Percentiles rank a stretch among this genome's conserved stretches.
These are phyloP conservation scores for Phortica okadai DNA, from an alignment of 2,888 invertebrate genomes.

Conservation along the genomic window DNA sequence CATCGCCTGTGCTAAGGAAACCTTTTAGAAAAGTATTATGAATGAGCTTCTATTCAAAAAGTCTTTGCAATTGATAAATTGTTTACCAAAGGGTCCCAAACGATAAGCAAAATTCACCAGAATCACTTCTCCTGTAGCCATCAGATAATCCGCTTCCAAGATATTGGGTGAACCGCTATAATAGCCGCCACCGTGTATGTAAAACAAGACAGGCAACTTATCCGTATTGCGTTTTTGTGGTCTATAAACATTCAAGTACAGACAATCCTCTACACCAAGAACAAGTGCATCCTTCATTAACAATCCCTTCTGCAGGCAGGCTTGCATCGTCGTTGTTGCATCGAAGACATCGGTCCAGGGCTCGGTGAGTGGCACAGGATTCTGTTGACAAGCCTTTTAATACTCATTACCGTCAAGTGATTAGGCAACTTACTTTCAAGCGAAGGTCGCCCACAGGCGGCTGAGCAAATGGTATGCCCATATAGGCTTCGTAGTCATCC, in stretches of 20 bases:
- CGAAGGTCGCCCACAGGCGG: conserved; percentile 71
- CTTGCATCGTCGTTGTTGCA: conserved; percentile 70
- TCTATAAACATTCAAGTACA: conserved; percentile 78
- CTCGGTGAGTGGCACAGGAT: conserved; percentile 60
- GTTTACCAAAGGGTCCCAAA: conserved; percentile 65
- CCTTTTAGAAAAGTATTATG: conserved; percentile 58
- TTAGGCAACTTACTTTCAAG: conserved; percentile 61
- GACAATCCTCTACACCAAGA: conserved; percentile 77
- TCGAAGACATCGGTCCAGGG: conserved; percentile 61
- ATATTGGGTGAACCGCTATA: conserved; percentile 75
- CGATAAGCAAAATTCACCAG: conserved; percentile 76
- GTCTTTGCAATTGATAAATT: too few species aligned
- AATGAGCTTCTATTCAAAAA: neutral
- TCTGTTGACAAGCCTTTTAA: conserved; percentile 51
- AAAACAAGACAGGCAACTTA: conserved; percentile 76
- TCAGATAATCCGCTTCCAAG: conserved; percentile 76
- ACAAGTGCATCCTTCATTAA: conserved; percentile 58
- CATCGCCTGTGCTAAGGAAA: conserved; percentile 76
- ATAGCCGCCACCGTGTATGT: conserved; percentile 77
- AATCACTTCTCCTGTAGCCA: conserved; percentile 75
- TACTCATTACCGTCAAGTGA: neutral
- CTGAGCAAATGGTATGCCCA: conserved; percentile 73
- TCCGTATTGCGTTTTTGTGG: conserved; percentile 56
- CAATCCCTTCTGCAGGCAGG: conserved; percentile 77
- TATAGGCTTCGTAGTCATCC: conserved; percentile 69